Base-by-base conservation (phyloP, 2,888 invertebrate species). In the Elegia similella region DNA sequence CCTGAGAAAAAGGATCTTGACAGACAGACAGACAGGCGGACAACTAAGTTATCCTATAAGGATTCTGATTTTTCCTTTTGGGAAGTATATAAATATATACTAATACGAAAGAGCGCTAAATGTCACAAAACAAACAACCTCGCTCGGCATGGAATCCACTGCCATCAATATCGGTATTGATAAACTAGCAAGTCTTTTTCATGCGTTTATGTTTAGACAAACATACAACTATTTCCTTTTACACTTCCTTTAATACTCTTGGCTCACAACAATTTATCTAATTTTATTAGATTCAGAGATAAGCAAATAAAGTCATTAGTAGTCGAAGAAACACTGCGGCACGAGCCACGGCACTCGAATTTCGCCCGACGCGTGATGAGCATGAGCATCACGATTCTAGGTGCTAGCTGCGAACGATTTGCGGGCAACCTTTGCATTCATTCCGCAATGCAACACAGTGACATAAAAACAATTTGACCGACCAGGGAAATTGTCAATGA, bases 361-460 rank as follows among this genome's bases (percentile, higher is more conserved):
- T 82, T 83, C 82, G 77, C 79, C 73, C 62, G 60, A 66, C 63
- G 71, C 84, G 82, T 84, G 86, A 64, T 66, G 60, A 46, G 82
- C 76, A 78, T 84, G 69, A 72, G 61, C 55, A 77, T 67, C 62
- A 52, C 52, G 52, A 52, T 57, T 42, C 38, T 56, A 55, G 56
- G 47, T 47, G 59, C 64, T 60, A 67, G 59, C 58, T 42, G 47
- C 52, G 32, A 57, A 58, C 62, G 64, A 67, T 79, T 81, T 68
- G 78, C 84, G 82, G 75, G 65, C 84, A 73, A 69, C 68, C 70
- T 88, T 87, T 80, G 76, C 86, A 88, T 89, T 86, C 87, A 80
- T 81, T 83, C 82, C 82, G 82, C 78, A 72, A 73, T 75, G 73
- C 78, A 83, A 73, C 86, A 82, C 76, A 81, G 77, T 86, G 78